phyloP scores from a whole-genome alignment of 2,113 vertebrate species.

The Pluvianellus socialis region DNA sequence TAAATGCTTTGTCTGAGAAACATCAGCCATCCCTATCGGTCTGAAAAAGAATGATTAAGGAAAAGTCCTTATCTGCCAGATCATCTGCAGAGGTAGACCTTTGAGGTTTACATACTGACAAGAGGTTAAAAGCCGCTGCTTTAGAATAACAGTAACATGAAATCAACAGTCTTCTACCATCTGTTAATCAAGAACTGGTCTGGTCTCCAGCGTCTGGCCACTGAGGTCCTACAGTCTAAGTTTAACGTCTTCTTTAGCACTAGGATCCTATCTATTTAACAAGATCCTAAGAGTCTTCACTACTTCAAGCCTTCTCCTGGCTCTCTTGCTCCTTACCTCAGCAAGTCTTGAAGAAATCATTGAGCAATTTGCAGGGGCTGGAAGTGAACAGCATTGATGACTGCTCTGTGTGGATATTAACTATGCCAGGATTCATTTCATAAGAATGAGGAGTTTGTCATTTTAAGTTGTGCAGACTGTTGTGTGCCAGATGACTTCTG shows the following conservation, averaged over 20 bases:
- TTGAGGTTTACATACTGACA: neutral
- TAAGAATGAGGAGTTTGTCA: conserved; percentile 42
- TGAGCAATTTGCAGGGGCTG: conserved; percentile 50
- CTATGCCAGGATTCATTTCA: conserved; percentile 52
- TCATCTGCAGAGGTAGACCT: neutral
- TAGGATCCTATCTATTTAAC: neutral
- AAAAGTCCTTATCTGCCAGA: neutral
- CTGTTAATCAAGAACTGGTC: neutral
- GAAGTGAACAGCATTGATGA: conserved; percentile 45
- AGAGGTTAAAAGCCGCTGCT: neutral
- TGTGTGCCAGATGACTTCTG: conserved; percentile 54
- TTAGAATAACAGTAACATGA: neutral
- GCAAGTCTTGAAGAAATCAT: conserved; percentile 54
- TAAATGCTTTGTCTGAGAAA: neutral
- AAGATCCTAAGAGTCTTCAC: neutral
- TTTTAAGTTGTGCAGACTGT: neutral
- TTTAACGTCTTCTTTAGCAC: neutral
- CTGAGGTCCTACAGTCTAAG: neutral
- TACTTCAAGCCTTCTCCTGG: conserved; percentile 19
- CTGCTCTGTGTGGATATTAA: conserved; percentile 51
- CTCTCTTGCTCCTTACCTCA: conserved; percentile 47
- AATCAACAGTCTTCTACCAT: neutral
- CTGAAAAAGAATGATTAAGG: neutral
- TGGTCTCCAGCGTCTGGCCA: neutral
- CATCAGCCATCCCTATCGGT: neutral